These are phyloP conservation scores for Gadus chalcogrammus DNA, from an alignment of 2,113 vertebrate species.

Conservation along the genomic window DNA sequence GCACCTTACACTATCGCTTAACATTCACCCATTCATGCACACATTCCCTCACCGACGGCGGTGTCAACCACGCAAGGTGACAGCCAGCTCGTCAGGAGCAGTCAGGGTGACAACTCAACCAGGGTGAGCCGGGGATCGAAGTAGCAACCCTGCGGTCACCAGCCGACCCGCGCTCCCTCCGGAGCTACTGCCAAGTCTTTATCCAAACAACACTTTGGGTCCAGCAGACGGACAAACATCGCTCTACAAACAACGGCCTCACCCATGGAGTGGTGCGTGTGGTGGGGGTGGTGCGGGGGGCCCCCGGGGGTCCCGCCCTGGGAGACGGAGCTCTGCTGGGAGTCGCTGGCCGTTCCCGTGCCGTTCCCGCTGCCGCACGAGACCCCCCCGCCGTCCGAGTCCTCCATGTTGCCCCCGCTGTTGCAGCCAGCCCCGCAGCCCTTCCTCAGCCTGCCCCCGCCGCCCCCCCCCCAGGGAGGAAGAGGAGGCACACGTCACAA, in stretches of 20 bases:
- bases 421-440: constrained; percentile 98
- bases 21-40: too few relatives aligned
- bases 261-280: constrained; percentile 78
- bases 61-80: too few relatives aligned
- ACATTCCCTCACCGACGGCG: too few relatives aligned
- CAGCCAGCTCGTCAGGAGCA: too few relatives aligned
- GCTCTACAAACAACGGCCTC: constrained; percentile 22
- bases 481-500: neutral
- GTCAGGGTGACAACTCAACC: too few relatives aligned
- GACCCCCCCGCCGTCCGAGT: constrained; percentile 86
- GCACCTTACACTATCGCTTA: too few relatives aligned
- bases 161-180: too few relatives aligned
- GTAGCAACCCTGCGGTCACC: too few relatives aligned
- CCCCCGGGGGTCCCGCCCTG: constrained; percentile 78
- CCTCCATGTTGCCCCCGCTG: constrained; percentile 97
- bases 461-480: neutral
- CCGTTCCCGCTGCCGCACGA: constrained; percentile 84
- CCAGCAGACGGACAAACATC: neutral
- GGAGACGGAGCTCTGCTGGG: constrained; percentile 81
- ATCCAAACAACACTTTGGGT: too few relatives aligned
- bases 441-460: constrained; percentile 81
- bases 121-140: too few relatives aligned
- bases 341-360: constrained; percentile 70
- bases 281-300: constrained; percentile 76
- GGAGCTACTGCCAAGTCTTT: too few relatives aligned